Evolutionary conservation across 2,888 invertebrate genomes (phyloP).

Genomic region (Oasisia sp.): DNA sequence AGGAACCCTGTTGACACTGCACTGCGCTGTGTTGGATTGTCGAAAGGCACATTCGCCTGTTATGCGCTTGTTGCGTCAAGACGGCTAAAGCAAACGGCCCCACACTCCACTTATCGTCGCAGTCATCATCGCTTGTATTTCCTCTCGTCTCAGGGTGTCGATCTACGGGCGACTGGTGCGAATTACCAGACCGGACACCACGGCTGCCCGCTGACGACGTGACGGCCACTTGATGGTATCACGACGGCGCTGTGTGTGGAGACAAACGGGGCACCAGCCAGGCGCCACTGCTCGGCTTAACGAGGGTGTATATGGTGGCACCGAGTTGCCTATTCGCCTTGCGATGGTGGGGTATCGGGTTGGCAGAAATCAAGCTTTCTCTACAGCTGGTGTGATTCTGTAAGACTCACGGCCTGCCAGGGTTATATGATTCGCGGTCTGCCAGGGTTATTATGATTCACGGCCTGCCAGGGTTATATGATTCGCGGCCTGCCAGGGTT

Average conservation of each 20-base stretch:
- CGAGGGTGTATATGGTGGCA: too few species aligned
- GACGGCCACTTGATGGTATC: not conserved
- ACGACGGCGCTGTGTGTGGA: not conserved
- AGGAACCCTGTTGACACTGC: not conserved
- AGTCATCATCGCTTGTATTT: not conserved
- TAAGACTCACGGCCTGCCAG: too few species aligned
- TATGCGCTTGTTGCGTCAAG: not conserved
- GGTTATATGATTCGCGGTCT: too few species aligned
- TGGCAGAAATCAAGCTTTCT: too few species aligned
- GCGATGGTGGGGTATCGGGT: too few species aligned
- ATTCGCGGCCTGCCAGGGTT: too few species aligned
- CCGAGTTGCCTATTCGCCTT: too few species aligned
- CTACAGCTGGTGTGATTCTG: too few species aligned
- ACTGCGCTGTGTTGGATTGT: not conserved
- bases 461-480: too few species aligned
- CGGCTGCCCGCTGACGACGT: not conserved
- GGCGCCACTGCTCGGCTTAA: not conserved
- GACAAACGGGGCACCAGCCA: not conserved
- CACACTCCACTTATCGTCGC: not conserved
- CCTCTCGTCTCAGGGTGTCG: not conserved
- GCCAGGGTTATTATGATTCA: too few species aligned
- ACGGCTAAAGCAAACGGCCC: not conserved
- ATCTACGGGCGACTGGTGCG: not conserved
- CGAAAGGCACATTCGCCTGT: not conserved
- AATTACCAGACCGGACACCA: not conserved